phyloP scores from a whole-genome alignment of 2,797 vertebrate species.

The Smutsia temminckii region DNA sequence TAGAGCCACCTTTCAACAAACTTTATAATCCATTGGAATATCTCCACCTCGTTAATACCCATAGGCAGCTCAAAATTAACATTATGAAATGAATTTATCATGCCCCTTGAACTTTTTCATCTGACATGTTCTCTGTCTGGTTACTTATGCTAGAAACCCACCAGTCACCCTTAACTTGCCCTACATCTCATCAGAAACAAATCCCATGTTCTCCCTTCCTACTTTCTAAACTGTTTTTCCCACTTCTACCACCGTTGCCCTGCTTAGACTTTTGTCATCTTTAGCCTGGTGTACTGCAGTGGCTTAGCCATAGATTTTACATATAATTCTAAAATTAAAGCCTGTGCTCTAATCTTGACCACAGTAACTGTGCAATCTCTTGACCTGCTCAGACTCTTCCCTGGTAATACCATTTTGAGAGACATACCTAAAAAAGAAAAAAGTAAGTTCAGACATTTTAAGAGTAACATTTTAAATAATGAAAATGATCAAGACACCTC shows the following conservation, averaged over 20 bases:
- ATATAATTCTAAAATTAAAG: slow-evolving; percentile 28
- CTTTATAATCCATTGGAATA: not conserved
- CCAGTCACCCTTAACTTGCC: not conserved
- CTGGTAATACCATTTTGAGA: slow-evolving; percentile 14
- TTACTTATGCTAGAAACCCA: not conserved
- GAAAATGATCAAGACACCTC: not conserved
- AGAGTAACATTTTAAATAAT: slow-evolving; percentile 14
- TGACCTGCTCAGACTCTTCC: not conserved
- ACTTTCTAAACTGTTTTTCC: not conserved
- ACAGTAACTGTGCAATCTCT: not conserved
- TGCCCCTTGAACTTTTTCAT: not conserved
- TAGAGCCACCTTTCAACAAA: slow-evolving; percentile 27
- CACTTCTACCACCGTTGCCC: not conserved
- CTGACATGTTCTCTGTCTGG: not conserved
- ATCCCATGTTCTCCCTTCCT: not conserved
- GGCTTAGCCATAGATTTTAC: slow-evolving; percentile 29
- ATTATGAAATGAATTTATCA: not conserved
- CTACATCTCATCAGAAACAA: not conserved
- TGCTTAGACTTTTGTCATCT: not conserved
- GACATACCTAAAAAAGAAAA: not conserved
- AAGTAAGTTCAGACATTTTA: not conserved
- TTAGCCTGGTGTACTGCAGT: not conserved
- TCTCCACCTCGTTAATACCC: not conserved
- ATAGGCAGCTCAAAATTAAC: not conserved
- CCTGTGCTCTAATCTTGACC: not conserved